A percentile compares a stretch with the other conserved stretches of the same genome.
Evolutionary conservation across 2,113 vertebrate species (phyloP).

Genomic region (Colaptes auratus): DNA sequence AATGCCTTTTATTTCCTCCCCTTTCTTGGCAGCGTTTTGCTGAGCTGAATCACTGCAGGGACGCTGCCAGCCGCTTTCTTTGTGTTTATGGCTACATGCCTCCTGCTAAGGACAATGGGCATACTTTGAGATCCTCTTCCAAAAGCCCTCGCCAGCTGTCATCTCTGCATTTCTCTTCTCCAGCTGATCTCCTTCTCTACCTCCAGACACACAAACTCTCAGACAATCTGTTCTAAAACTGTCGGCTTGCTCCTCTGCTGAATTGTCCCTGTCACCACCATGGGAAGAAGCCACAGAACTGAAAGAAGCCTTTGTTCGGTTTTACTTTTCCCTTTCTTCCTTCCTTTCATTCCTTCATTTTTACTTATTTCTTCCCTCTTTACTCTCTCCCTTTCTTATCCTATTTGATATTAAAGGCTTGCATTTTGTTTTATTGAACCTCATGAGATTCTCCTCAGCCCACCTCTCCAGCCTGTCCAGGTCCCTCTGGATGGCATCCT

Average conservation of each 20-base stretch:
- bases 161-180: not conserved
- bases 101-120: not conserved
- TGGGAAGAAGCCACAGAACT: not conserved
- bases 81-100: not conserved
- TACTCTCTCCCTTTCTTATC: not conserved
- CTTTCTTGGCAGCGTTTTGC: not conserved
- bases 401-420: not conserved
- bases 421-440: no score
- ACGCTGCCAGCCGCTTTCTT: not conserved
- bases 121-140: not conserved
- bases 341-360: not conserved
- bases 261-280: not conserved
- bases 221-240: not conserved
- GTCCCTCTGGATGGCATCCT: no score
- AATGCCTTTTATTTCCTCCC: not conserved
- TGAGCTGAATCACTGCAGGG: not conserved
- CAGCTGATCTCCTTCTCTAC: not conserved
- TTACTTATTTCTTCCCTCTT: no score
- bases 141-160: slow-evolving; percentile 11
- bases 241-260: not conserved
- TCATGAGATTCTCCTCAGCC: no score
- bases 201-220: not conserved
- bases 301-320: not conserved
- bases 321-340: not conserved
- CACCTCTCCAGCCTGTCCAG: no score